Conservation (phyloP, 2,113 vertebrate species). For the Orycteropus afer region DNA sequence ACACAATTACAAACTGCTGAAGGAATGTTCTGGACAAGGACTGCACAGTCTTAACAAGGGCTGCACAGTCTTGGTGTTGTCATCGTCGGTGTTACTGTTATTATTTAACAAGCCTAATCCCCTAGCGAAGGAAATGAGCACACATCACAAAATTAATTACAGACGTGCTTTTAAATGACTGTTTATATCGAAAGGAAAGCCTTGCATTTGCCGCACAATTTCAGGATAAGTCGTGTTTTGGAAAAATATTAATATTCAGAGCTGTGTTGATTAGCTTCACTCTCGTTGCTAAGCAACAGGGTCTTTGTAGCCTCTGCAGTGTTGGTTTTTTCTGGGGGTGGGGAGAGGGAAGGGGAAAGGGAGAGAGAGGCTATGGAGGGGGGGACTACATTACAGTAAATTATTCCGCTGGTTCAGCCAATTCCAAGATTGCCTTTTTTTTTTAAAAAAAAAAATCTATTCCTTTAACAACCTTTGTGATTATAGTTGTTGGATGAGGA, state of each 20-base stretch:
- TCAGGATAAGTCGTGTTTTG: constrained; percentile 79
- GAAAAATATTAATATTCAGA: constrained; percentile 87
- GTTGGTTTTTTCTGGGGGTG: constrained; percentile 60
- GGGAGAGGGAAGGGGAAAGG: constrained; percentile 43
- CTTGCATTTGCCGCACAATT: constrained; percentile 80
- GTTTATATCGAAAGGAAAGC: constrained; percentile 78
- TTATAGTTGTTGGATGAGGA: constrained; percentile 60
- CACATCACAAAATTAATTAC: constrained; percentile 76
- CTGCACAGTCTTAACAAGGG: constrained; percentile 22
- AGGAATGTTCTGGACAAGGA: constrained; percentile 57
- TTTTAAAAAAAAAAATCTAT: not conserved
- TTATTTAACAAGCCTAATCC: constrained; percentile 72
- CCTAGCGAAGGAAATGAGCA: constrained; percentile 68
- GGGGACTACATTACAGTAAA: constrained; percentile 63
- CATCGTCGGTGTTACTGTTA: constrained; percentile 16
- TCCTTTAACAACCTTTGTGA: constrained; percentile 62
- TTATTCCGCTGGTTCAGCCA: constrained; percentile 69
- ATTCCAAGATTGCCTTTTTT: constrained; percentile 68
- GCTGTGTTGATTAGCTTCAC: constrained; percentile 87
- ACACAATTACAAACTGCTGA: constrained; percentile 44
- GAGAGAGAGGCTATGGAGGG: constrained; percentile 2
- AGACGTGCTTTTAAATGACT: constrained; percentile 70
- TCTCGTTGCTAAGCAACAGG: constrained; percentile 87
- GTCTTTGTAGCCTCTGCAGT: constrained; percentile 81
- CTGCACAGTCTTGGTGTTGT: not conserved